Conservation (phyloP, 2,888 invertebrate species). For the Hololepta plana region DNA sequence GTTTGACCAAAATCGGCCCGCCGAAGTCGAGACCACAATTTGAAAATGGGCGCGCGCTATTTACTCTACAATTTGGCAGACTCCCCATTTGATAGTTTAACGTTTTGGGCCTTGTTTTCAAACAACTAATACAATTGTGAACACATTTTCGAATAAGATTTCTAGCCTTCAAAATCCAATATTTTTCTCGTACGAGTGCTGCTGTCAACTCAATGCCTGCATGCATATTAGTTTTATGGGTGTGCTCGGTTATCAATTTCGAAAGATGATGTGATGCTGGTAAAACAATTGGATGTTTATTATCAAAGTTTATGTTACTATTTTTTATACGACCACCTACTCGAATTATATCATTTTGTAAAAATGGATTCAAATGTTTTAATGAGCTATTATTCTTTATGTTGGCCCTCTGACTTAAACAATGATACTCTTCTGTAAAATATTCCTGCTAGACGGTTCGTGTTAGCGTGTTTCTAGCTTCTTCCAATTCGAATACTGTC, state of each 20-base stretch:
- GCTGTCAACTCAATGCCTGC: neutral
- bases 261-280: constrained; percentile 1
- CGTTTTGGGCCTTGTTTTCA: neutral
- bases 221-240: neutral
- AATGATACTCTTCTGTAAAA: neutral
- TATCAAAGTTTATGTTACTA: no score
- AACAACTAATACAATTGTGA: constrained; percentile 4
- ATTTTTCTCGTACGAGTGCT: constrained; percentile 1
- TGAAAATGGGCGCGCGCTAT: no score
- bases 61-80: no score
- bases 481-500: no score
- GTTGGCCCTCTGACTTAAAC: neutral
- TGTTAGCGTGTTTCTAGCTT: neutral
- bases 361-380: constrained; percentile 1
- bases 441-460: neutral
- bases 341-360: no score
- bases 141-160: neutral
- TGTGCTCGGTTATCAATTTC: constrained; percentile 1
- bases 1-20: no score
- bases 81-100: no score
- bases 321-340: no score
- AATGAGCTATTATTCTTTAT: neutral
- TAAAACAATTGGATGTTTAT: constrained; percentile 4
- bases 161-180: constrained; percentile 2
- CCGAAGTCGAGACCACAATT: no score